phyloP scores from a whole-genome alignment of 2,113 vertebrate species.

The Anseranas semipalmata region DNA sequence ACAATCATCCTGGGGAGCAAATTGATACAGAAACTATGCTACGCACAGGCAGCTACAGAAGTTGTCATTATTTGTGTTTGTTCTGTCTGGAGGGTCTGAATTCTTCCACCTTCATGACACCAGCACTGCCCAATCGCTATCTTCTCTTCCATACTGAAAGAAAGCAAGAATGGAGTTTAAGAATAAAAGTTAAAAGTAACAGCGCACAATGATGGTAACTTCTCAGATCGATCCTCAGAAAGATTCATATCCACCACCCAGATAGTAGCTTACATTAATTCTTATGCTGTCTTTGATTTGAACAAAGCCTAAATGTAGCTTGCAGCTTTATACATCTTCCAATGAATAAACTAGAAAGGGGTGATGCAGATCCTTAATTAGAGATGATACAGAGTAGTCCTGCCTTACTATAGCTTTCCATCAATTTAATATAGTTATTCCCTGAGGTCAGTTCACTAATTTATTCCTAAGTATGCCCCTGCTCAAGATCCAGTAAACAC shows the following conservation, averaged over 20 bases:
- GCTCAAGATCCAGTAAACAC: not conserved
- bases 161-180: constrained; percentile 56
- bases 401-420: not conserved
- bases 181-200: not conserved
- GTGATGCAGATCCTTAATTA: not conserved
- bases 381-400: not conserved
- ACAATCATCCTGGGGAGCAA: constrained; percentile 50
- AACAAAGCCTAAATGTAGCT: not conserved
- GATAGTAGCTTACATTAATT: not conserved
- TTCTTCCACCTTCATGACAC: constrained; percentile 67
- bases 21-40: constrained; percentile 33
- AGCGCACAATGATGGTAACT: not conserved
- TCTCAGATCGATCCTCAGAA: not conserved
- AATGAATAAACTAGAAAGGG: not conserved
- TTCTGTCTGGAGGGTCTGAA: not conserved
- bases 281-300: not conserved
- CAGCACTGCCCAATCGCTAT: constrained; percentile 80
- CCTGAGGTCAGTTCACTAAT: not conserved
- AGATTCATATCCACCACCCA: not conserved
- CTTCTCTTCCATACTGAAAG: constrained; percentile 81
- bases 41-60: constrained; percentile 46
- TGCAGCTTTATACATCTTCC: not conserved
- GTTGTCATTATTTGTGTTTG: not conserved
- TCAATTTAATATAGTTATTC: not conserved
- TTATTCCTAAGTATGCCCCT: not conserved